Evolutionary conservation across 2,113 vertebrate genomes (phyloP), one percentile per base, ranked within the genome.

Genomic region (Rhinichthys klamathensis): DNA sequence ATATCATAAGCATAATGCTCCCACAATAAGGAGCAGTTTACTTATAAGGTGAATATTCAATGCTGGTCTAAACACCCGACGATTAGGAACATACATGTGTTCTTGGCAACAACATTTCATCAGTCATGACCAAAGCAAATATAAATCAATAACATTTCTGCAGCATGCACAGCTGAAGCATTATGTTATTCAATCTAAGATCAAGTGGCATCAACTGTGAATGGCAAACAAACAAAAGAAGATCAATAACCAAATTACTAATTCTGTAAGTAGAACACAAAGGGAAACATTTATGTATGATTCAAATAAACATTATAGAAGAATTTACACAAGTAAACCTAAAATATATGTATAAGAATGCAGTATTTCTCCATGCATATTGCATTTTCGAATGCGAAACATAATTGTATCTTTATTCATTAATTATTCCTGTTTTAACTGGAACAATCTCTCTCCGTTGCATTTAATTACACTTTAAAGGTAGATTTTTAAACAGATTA

Each of bases 391-490:
- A 69, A 35, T 32, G 30, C 16, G 10, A 35, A 67, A 9, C 54
- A 63, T 63, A 67, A 16, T 32, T 69, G 16, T 41, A 70, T 38
- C 10, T 70, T 41, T 75, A 18, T 54, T 32, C 32, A 56, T 56
- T 56, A 1, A 58, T 58, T 51, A 2, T 35, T 38, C 12, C 10
- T 35, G 18, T 58, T 18, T 77, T 54, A 23, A 23, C 21, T 23
- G 1, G 3, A 23, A 38, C 32, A 69, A 69, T 78, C 44, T 30
- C 7, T 27, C 51, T 21, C 8, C 38, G 15, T 41, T 41, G 58
- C 35, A 79, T 38, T 41, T n/a, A 78, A 78, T 41, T 41, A 61
- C 38, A 54, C 56, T 41, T 79, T 8, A 38, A 78, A 54, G 49
- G 18, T 56, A 56, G 35, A 35, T 78, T n/a, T 61, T 16, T 41